phyloP scores from a whole-genome alignment of 2,797 vertebrate genomes.

The Sebastes vulpes region DNA sequence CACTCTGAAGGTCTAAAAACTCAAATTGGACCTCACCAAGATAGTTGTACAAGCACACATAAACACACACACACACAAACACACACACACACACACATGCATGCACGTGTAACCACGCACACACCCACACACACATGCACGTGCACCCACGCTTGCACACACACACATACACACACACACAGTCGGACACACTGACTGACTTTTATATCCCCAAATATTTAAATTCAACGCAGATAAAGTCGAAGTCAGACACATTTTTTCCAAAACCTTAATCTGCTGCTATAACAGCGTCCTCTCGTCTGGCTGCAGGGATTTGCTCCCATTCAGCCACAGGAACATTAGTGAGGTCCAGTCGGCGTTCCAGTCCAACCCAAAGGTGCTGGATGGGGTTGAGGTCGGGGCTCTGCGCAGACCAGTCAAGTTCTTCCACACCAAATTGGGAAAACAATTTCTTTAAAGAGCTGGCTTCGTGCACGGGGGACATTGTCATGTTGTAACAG shows the following conservation, averaged over 20 bases:
- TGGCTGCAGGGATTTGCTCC: not conserved
- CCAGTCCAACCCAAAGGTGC: not conserved
- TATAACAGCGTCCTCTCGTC: not conserved
- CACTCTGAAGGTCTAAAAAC: not conserved
- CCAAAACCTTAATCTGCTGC: not conserved
- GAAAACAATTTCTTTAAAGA: not conserved
- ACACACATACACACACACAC: not conserved
- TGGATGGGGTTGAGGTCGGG: not conserved
- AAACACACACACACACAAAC: not conserved
- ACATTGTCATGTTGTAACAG: not conserved
- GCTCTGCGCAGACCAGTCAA: not conserved
- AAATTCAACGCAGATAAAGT: not conserved
- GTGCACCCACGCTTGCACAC: not conserved
- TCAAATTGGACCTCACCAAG: not conserved
- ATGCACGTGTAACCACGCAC: not conserved
- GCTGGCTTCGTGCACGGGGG: not conserved
- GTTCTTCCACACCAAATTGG: not conserved
- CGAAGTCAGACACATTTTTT: not conserved
- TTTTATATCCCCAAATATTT: not conserved
- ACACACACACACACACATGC: not conserved
- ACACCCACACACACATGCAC: not conserved
- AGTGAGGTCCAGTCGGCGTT: not conserved
- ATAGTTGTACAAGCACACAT: not conserved
- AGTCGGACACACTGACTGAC: not conserved
- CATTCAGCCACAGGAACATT: not conserved